A percentile compares a stretch with the other conserved stretches of the same genome.
Conservation (phyloP, 2,888 invertebrate genomes). For the Ceriagrion tenellum region DNA sequence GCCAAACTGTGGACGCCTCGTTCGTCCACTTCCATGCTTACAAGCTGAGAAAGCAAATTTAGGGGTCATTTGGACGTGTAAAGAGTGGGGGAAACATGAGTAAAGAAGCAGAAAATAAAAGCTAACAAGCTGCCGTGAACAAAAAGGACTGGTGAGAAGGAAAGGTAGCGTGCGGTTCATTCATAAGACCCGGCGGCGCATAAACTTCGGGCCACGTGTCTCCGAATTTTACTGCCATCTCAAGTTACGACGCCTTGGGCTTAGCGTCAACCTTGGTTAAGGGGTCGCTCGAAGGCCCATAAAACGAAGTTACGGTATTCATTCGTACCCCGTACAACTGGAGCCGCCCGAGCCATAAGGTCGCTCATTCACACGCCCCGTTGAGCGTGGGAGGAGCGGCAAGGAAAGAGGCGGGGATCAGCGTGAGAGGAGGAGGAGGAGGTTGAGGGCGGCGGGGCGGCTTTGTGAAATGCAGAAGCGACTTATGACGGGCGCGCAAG, state of each 20-base stretch:
- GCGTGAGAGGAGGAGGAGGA: not conserved
- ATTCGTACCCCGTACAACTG: not conserved
- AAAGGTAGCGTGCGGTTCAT: slow-evolving; percentile 17
- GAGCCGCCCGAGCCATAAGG: not conserved
- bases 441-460: not conserved
- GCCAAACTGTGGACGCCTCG: too few species aligned
- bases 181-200: slow-evolving; percentile 23
- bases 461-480: slow-evolving; percentile 7
- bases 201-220: slow-evolving; percentile 42
- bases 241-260: slow-evolving; percentile 39
- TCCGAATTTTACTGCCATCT: slow-evolving; percentile 40
- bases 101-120: not conserved
- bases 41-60: not conserved
- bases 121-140: not conserved
- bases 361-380: not conserved
- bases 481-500: not conserved
- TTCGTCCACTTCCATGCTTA: not conserved
- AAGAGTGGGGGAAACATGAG: not conserved
- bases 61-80: not conserved
- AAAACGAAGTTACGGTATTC: slow-evolving; percentile 37
- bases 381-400: not conserved
- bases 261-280: not conserved
- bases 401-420: not conserved
- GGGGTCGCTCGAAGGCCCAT: not conserved
- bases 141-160: not conserved